Conservation (phyloP, 2,113 vertebrate genomes). For the Eubucco bourcierii region DNA sequence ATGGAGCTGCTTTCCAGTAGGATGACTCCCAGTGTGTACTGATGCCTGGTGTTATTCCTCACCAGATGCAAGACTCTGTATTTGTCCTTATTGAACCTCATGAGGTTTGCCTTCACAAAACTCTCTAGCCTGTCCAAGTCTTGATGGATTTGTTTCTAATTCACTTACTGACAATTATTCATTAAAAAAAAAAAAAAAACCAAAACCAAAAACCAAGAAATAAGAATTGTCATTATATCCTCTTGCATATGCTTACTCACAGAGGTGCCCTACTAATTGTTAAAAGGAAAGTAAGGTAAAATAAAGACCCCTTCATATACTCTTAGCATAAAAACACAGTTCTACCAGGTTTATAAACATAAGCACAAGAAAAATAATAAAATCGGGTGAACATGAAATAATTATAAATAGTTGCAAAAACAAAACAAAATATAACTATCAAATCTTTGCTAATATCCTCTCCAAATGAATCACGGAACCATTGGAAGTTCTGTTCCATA, state of each 20-base stretch:
- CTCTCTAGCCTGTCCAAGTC: no score
- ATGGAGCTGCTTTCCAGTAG: no score
- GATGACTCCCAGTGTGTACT: no score
- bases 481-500: not conserved
- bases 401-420: not conserved
- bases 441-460: not conserved
- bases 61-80: no score
- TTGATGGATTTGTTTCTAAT: not conserved
- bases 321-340: not conserved
- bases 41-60: no score
- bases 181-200: not conserved
- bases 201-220: fast-evolving
- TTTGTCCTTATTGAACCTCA: no score
- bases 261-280: not conserved
- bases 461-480: not conserved
- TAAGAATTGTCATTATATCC: not conserved
- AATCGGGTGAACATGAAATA: not conserved
- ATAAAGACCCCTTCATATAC: not conserved
- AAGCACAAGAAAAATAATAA: not conserved
- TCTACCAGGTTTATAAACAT: not conserved
- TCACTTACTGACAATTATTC: not conserved
- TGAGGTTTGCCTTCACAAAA: no score
- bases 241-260: not conserved
- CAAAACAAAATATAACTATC: not conserved
- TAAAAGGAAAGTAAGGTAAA: not conserved